A percentile compares a stretch with the other conserved stretches of the same genome.
Conservation (phyloP, 2,113 vertebrate species). For the Xiphophorus hellerii region DNA sequence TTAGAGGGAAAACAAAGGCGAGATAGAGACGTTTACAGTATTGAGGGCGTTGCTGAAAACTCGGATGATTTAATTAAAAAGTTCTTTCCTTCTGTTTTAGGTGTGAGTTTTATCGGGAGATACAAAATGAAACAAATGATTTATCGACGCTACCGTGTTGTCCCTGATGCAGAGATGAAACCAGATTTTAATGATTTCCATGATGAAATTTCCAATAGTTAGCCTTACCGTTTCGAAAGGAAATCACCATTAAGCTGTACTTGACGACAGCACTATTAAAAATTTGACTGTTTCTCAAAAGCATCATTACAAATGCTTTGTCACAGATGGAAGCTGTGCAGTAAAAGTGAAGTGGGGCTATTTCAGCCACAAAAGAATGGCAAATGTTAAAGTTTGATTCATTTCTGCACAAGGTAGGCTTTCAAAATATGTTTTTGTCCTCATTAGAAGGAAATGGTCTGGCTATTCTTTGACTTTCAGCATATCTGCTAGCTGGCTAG, state of each 20-base stretch:
- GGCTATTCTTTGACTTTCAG: too few species aligned
- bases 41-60: slow-evolving; percentile 55
- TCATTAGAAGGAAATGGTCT: not conserved
- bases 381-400: not conserved
- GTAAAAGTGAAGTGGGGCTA: too few species aligned
- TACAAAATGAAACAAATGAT: slow-evolving; percentile 58
- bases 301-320: not conserved
- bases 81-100: slow-evolving; percentile 41
- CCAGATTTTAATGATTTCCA: not conserved
- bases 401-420: not conserved
- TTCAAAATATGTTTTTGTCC: not conserved
- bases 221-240: not conserved
- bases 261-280: not conserved
- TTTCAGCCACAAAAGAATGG: too few species aligned
- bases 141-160: slow-evolving; percentile 45
- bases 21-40: slow-evolving; percentile 55
- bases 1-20: slow-evolving; percentile 65
- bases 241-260: not conserved
- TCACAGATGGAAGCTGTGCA: not conserved
- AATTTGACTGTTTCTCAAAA: not conserved
- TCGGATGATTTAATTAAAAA: slow-evolving; percentile 64
- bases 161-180: too few species aligned
- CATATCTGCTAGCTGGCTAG: too few species aligned
- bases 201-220: not conserved
- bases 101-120: slow-evolving; percentile 41